Evolutionary conservation across 2,113 vertebrate species (phyloP), one percentile per base, ranked within the genome.

Genomic region (Lepus europaeus): DNA sequence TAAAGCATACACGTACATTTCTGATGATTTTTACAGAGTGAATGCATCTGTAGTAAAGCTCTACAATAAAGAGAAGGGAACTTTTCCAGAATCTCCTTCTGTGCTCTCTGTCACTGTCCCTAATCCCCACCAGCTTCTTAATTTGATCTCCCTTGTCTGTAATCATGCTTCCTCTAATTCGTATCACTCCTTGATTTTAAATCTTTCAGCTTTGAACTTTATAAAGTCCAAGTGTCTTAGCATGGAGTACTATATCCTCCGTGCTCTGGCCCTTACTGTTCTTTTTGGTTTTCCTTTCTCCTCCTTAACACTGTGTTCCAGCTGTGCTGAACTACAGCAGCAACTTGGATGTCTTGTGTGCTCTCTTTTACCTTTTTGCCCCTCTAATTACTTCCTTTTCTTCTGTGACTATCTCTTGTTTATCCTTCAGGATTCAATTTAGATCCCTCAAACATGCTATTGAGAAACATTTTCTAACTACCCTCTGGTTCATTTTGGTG

Each of bases 401-500:
- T 90, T 51, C 25, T 78, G 90, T 56, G 56, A n/a, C 31, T 84
- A 53, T 66, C 66, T 51, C 27, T 76, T 53, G 31, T 59, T 56
- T 73, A 16, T 87, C 49, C 51, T 72, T 88, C 6, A 80, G 66
- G 36, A 73, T 3, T 87, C n/a, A 56, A 5, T 59, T 72, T 72
- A 45, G 86, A 64, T 49, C 29, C 49, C 29, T 25, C 13, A 74
- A 22, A 36, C 23, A 72, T 72, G 80, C 31, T 23, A 45, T 25
- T 68, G 77, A 84, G 76, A 93, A 92, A 74, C 29, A 53, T 89
- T 72, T 89, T 64, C 78, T 74, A 66, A 76, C 31, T 81, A 56
- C 20, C 70, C 87, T 51, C 11, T 22, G 51, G 1, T 69, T 66
- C 63, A 12, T 51, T 56, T 61, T 61, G 94, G 68, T 68, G 19